phyloP scores from a whole-genome alignment of 2,797 vertebrate species.

The Loris lydekkerianus region DNA sequence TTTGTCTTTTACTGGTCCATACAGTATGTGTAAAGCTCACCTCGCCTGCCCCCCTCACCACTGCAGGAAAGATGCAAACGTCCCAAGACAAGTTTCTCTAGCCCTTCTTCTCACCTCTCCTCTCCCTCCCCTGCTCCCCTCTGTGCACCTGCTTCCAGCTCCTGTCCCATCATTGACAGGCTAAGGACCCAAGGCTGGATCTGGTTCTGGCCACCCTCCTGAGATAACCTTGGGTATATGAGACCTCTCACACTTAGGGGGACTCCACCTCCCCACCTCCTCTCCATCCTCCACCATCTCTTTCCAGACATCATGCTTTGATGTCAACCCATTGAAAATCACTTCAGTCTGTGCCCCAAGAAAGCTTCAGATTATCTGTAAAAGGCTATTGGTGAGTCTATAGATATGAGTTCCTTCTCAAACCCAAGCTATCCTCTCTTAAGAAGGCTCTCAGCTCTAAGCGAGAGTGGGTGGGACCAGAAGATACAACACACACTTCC shows the following conservation, averaged over 20 bases:
- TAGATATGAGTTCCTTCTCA: neutral
- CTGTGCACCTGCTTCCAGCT: neutral
- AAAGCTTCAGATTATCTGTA: neutral
- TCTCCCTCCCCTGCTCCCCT: neutral
- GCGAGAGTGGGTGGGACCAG: conserved; percentile 51
- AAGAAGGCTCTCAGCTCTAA: neutral
- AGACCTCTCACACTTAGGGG: neutral
- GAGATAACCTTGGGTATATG: neutral
- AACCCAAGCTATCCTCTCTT: neutral
- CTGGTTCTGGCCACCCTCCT: neutral
- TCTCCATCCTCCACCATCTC: neutral
- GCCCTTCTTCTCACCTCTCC: too few relatives aligned
- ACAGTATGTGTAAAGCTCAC: neutral
- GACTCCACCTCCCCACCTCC: neutral
- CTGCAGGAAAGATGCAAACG: neutral
- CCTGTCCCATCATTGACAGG: neutral
- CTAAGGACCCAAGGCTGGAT: neutral
- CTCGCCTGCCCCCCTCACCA: rapidly evolving
- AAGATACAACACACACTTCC: neutral
- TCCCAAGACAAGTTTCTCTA: neutral
- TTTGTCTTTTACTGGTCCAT: neutral
- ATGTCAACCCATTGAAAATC: neutral
- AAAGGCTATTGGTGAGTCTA: neutral
- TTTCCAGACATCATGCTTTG: neutral
- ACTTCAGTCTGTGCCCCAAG: neutral